Base-by-base conservation (phyloP, 2,888 invertebrate species). In the Automeris io region DNA sequence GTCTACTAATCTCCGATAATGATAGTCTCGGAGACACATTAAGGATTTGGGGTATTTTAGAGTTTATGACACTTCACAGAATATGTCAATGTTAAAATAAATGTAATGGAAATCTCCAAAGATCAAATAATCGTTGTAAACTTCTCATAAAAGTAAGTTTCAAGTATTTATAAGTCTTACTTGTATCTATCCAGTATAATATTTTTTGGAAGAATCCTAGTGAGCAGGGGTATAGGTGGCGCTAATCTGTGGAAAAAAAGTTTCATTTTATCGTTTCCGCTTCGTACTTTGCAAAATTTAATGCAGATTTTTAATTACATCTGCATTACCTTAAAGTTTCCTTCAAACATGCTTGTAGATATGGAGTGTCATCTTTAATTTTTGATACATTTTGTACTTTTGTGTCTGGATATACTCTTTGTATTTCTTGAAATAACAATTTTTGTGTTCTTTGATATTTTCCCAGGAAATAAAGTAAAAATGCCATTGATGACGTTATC, bases 381-480 rank as follows among this genome's bases (percentile, higher is more conserved):
- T 58, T 61, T 5, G 52, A 51, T 2, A 73, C 45, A 34, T 77
- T 61, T 2, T 56, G 47, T 3, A 56, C 31, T n/a, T 51, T 54
- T 8, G 58, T 35, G 33, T 54, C 41, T 1, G 70, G 54, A 24
- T 64, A 49, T 0, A 77, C 45, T 4, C 58, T 51, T 22, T 61
- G 61, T 13, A 92, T 73, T 77, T 94, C 93, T n/a, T 89, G 78
- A 46, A 85, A 86, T 0, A 93, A 71, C 40, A 74, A 75, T 37
- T 88, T 88, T 63, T 94, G 94, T 5, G 83, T 81, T 40, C 88
- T 82, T 29, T 90, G 91, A 61, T 91, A 88, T 48, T 87, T 89
- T 0, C 93, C 90, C 50, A 94, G 68, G 54, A 90, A 88, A 59
- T 92, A 94, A 39, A 93, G 51, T 18, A 91, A 57, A 55, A 92